phyloP scores from a whole-genome alignment of 2,888 invertebrate genomes.

The Meghimatium bilineatum region DNA sequence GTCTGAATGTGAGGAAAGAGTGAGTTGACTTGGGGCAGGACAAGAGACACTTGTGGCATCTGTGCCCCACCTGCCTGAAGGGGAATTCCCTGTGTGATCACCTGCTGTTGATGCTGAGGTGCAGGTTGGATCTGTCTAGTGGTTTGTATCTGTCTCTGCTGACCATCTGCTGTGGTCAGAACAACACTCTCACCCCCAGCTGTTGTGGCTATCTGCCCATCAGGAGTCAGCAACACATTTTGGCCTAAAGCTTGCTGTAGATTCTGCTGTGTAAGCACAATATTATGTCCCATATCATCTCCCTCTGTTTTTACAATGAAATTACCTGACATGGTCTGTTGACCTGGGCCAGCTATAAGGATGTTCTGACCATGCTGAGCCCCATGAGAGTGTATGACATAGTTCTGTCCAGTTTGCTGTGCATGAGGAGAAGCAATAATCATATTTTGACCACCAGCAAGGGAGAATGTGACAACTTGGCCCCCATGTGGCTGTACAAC shows the following conservation, averaged over 20 bases:
- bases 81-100: conserved; percentile 38
- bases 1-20: conserved; percentile 52
- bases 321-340: conserved; percentile 48
- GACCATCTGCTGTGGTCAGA: conserved; percentile 48
- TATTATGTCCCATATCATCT: conserved; percentile 53
- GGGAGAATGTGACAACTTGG: conserved; percentile 51
- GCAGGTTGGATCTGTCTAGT: conserved; percentile 43
- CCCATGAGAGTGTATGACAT: conserved; percentile 48
- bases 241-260: conserved; percentile 50
- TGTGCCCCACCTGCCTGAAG: conserved; percentile 38
- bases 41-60: conserved; percentile 51
- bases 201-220: conserved; percentile 49
- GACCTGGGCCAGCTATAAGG: conserved; percentile 51
- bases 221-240: conserved; percentile 49
- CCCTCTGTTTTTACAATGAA: conserved; percentile 51
- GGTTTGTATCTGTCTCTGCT: conserved; percentile 29
- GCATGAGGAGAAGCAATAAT: conserved; percentile 53
- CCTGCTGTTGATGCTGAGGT: conserved; percentile 40
- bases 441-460: conserved; percentile 53
- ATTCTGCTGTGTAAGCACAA: conserved; percentile 53
- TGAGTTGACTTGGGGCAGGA: conserved; percentile 49
- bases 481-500: conserved; percentile 37
- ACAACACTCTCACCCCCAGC: conserved; percentile 35
- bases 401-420: conserved; percentile 51
- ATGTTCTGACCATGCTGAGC: conserved; percentile 51